These are phyloP conservation scores for Melinaea menophilus DNA, from an alignment of 2,888 invertebrate genomes.

Conservation along the genomic window DNA sequence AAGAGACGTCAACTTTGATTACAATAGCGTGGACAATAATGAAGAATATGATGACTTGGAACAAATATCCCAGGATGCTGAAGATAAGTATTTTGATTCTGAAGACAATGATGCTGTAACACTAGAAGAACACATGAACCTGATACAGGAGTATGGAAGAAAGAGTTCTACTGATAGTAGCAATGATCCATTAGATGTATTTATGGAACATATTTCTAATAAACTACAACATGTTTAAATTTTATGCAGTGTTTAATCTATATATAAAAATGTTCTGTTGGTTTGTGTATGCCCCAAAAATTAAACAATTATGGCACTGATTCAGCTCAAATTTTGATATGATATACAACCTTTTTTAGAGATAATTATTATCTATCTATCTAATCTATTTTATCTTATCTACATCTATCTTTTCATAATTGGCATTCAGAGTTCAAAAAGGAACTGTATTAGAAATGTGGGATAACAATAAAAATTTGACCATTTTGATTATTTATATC, in stretches of 20 bases:
- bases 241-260: not conserved
- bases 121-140: slow-evolving; percentile 61
- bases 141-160: slow-evolving; percentile 56
- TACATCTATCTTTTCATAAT: no score
- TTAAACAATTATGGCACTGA: no score
- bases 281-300: no score
- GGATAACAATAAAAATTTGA: no score
- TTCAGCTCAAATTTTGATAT: no score
- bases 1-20: slow-evolving; percentile 89
- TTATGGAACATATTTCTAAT: slow-evolving; percentile 79
- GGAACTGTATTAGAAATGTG: no score
- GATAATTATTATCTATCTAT: no score
- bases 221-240: slow-evolving; percentile 47
- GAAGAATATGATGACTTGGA: slow-evolving; percentile 87
- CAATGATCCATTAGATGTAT: slow-evolving; percentile 85
- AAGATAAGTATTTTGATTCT: slow-evolving; percentile 94
- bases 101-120: slow-evolving; percentile 82
- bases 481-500: no score
- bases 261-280: no score
- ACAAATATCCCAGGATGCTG: slow-evolving; percentile 84
- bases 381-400: no score
- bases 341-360: no score
- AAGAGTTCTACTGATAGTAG: slow-evolving; percentile 42
- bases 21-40: slow-evolving; percentile 88
- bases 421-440: no score